These are phyloP conservation scores for Leptosomus discolor DNA, from an alignment of 2,113 vertebrate species.

Conservation along the genomic window DNA sequence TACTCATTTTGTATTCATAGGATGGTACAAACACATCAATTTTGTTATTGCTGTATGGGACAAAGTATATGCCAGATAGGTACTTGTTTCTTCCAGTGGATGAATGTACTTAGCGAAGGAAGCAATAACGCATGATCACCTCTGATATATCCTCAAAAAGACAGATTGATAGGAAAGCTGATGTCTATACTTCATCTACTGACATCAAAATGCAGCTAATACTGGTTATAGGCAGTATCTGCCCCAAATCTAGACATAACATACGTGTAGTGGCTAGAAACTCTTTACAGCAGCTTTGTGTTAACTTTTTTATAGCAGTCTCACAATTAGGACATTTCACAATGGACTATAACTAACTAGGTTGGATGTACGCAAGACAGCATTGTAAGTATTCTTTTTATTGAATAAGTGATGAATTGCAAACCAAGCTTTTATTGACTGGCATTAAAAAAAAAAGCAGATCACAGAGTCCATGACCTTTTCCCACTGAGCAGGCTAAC, in stretches of 20 bases:
- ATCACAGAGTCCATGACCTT: background rate
- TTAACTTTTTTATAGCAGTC: background rate
- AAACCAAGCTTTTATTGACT: background rate
- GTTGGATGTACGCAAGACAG: background rate
- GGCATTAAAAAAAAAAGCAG: background rate
- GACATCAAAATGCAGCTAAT: background rate
- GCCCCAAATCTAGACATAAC: background rate
- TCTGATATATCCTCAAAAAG: background rate
- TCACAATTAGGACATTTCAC: background rate
- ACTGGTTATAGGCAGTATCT: background rate
- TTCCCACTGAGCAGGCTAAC: background rate
- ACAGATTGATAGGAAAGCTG: background rate
- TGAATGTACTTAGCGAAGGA: background rate
- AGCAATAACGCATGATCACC: background rate
- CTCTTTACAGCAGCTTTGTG: background rate
- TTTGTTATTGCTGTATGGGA: background rate
- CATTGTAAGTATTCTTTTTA: background rate
- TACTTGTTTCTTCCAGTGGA: background rate
- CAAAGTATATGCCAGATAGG: background rate
- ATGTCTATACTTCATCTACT: background rate
- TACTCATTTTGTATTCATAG: background rate
- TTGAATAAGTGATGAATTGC: background rate
- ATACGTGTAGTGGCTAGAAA: background rate
- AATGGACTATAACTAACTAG: background rate
- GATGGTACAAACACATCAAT: background rate